These are phyloP conservation scores for Eciton burchellii DNA, from an alignment of 1,140 invertebrate genomes.

Conservation along the genomic window DNA sequence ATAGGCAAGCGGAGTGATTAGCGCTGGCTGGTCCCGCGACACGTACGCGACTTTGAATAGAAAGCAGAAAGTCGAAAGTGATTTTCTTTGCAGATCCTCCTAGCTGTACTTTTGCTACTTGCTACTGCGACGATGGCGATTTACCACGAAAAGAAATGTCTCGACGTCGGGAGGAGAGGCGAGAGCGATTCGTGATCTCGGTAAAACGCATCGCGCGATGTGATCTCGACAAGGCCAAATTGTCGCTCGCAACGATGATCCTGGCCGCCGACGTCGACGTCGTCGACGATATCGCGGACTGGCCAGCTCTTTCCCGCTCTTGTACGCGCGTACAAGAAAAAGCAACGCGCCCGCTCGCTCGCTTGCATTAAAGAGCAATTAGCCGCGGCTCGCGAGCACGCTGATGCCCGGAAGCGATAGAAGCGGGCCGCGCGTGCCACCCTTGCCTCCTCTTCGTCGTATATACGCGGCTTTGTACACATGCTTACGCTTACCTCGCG, in stretches of 20 bases:
- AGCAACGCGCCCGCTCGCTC: conserved; percentile 77
- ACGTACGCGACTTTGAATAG: conserved; percentile 21
- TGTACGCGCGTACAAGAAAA: conserved; percentile 70
- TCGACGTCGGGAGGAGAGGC: no score
- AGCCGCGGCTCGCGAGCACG: conserved; percentile 84
- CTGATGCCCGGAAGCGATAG: conserved; percentile 85
- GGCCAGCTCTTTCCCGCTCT: conserved; percentile 59
- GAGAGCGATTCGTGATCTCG: no score
- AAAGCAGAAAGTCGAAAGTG: not conserved
- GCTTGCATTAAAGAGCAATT: conserved; percentile 84
- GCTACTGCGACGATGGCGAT: not conserved
- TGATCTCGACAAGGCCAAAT: not conserved
- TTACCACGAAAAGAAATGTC: not conserved
- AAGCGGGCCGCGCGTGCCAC: conserved; percentile 83
- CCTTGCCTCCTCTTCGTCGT: conserved; percentile 78
- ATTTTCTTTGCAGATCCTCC: no score
- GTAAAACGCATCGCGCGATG: no score
- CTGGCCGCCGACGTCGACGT: not conserved
- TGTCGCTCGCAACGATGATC: not conserved
- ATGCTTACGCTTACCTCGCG: conserved; percentile 41
- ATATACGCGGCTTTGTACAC: conserved; percentile 50
- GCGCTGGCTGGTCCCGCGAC: conserved; percentile 55
- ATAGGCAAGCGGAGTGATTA: conserved; percentile 69
- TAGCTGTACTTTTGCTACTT: no score
- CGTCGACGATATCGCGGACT: conserved; percentile 18